Conservation (phyloP, 2,113 vertebrate genomes). For the Panthera uncia region DNA sequence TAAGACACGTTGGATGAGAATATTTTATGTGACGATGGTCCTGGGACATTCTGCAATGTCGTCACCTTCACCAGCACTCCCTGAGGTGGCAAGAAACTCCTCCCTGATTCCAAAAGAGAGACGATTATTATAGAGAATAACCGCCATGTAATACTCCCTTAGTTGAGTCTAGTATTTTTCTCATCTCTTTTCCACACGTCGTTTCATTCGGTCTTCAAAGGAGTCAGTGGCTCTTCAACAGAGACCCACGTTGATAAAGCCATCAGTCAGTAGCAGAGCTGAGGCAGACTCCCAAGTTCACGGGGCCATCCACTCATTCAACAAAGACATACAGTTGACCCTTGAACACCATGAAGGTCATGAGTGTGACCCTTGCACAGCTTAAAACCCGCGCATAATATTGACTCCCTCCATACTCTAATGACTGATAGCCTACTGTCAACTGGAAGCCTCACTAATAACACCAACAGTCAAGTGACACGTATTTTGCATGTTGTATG, state of each 20-base stretch:
- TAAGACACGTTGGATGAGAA: neutral
- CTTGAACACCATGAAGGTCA: neutral
- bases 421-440: neutral
- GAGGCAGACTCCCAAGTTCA: neutral
- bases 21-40: neutral
- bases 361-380: neutral
- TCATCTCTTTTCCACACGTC: neutral
- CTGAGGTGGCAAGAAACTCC: neutral
- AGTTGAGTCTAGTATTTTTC: neutral
- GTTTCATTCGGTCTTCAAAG: neutral
- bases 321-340: neutral
- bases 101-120: neutral
- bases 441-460: neutral
- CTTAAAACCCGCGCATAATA: neutral
- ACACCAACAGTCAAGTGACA: neutral
- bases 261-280: neutral
- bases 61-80: neutral
- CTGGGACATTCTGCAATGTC: neutral
- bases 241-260: neutral
- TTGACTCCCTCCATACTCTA: neutral
- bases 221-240: neutral
- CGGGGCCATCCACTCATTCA: neutral
- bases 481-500: neutral
- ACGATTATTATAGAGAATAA: neutral
- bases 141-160: neutral